Evolutionary conservation across 2,113 vertebrate species (phyloP).

Genomic region (Sterrhoptilus dennistouni): DNA sequence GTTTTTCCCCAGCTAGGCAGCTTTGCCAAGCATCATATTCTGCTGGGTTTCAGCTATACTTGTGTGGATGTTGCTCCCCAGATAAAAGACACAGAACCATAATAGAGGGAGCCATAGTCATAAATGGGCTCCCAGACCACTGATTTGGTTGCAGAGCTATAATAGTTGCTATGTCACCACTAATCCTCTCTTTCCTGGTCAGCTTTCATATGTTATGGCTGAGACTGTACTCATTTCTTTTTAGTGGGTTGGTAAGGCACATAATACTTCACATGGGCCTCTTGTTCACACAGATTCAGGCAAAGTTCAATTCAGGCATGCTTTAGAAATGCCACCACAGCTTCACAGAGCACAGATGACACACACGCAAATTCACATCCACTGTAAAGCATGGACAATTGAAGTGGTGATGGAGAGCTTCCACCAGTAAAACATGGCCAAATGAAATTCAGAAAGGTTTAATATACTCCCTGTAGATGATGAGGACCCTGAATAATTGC

Average conservation of each 20-base stretch:
- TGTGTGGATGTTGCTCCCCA: not conserved
- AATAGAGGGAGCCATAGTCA: not conserved
- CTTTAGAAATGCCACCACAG: not conserved
- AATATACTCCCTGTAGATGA: slow-evolving; percentile 7
- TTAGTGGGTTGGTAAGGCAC: not conserved
- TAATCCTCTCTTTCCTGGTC: not conserved
- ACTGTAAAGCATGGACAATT: not conserved
- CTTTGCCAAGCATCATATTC: not conserved
- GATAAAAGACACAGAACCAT: not conserved
- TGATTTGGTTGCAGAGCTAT: not conserved
- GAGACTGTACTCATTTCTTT: not conserved
- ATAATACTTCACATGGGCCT: not conserved
- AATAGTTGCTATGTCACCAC: not conserved
- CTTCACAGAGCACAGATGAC: not conserved
- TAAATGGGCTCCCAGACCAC: not conserved
- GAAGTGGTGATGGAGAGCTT: not conserved
- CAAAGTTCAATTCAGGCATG: not conserved
- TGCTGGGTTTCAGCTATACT: not conserved
- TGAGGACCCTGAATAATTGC: not conserved
- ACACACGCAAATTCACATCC: not conserved
- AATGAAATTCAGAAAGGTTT: slow-evolving; percentile 17
- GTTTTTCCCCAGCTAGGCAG: not conserved
- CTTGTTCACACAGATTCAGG: not conserved
- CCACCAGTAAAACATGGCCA: not conserved
- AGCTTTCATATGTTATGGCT: not conserved